Conservation (phyloP, 1,140 invertebrate species). For the Aethina tumida region DNA sequence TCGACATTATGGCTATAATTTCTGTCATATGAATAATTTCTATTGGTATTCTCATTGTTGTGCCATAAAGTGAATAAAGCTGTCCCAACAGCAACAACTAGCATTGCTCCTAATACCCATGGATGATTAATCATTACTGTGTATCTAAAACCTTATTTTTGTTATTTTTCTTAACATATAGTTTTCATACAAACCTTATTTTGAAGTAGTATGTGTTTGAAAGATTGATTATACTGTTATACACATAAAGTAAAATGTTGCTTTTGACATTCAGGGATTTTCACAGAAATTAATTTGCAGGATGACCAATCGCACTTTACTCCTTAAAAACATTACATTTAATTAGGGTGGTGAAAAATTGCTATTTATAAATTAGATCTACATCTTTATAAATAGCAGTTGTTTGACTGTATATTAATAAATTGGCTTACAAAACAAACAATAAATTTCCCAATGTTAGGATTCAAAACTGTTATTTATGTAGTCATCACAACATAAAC, state of each 20-base stretch:
- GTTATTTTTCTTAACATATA: too few species aligned
- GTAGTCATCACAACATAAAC: too few species aligned
- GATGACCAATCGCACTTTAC: not conserved
- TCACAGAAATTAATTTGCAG: not conserved
- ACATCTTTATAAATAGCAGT: not conserved
- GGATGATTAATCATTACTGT: too few species aligned
- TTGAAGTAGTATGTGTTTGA: too few species aligned
- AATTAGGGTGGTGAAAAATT: not conserved
- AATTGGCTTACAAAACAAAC: not conserved
- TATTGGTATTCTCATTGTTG: not conserved
- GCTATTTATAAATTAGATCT: not conserved
- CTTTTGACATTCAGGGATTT: not conserved
- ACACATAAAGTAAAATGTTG: not conserved
- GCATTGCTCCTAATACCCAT: slow-evolving; percentile 9
- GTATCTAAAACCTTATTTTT: too few species aligned
- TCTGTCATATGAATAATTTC: not conserved
- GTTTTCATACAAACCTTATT: too few species aligned
- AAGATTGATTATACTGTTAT: slow-evolving; percentile 1
- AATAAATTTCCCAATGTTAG: too few species aligned
- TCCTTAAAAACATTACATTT: not conserved
- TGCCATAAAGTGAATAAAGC: slow-evolving; percentile 2
- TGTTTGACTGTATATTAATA: not conserved
- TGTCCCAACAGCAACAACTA: slow-evolving; percentile 14
- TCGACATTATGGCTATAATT: slow-evolving; percentile 10
- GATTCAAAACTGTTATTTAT: too few species aligned